Conservation (phyloP, 2,888 invertebrate species). For the Caenorhabditis macrosperma region DNA sequence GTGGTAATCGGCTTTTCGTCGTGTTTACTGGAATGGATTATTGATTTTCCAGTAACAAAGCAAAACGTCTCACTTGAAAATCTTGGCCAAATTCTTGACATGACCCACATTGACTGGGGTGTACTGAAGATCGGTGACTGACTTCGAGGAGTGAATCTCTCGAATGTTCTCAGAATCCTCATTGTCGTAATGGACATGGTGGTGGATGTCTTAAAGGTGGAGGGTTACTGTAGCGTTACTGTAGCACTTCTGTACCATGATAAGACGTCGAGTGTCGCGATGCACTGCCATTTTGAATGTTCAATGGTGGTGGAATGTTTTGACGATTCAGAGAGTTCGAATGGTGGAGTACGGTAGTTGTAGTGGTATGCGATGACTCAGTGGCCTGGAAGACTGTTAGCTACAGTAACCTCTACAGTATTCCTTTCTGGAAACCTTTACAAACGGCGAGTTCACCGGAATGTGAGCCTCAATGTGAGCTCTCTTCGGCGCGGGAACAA, state of each 20-base stretch:
- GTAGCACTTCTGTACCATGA: too few species aligned
- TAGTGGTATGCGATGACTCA: neutral
- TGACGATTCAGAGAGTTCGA: slow-evolving; percentile 50
- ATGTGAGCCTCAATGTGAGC: slow-evolving; percentile 25
- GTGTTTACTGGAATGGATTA: slow-evolving; percentile 32
- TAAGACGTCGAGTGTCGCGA: slow-evolving; percentile 14
- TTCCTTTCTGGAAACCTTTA: too few species aligned
- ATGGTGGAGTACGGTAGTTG: slow-evolving; percentile 23
- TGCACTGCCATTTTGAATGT: slow-evolving; percentile 24
- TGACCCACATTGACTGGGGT: slow-evolving; percentile 39
- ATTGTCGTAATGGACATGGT: slow-evolving; percentile 25
- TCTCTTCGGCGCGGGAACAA: slow-evolving; percentile 8
- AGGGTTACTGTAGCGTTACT: neutral
- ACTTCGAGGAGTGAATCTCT: slow-evolving; percentile 18
- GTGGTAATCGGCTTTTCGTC: slow-evolving; percentile 55
- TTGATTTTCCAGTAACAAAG: neutral
- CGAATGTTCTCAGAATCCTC: slow-evolving; percentile 11
- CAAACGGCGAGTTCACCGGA: slow-evolving; percentile 37
- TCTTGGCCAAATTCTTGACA: slow-evolving; percentile 50
- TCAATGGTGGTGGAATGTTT: slow-evolving; percentile 48
- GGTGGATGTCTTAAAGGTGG: slow-evolving; percentile 9
- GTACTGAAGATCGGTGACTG: slow-evolving; percentile 13
- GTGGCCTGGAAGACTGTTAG: neutral
- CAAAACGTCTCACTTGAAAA: slow-evolving; percentile 33
- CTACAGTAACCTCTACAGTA: neutral